Base-by-base conservation (phyloP, 1,140 invertebrate species). In the Panulirus ornatus region DNA sequence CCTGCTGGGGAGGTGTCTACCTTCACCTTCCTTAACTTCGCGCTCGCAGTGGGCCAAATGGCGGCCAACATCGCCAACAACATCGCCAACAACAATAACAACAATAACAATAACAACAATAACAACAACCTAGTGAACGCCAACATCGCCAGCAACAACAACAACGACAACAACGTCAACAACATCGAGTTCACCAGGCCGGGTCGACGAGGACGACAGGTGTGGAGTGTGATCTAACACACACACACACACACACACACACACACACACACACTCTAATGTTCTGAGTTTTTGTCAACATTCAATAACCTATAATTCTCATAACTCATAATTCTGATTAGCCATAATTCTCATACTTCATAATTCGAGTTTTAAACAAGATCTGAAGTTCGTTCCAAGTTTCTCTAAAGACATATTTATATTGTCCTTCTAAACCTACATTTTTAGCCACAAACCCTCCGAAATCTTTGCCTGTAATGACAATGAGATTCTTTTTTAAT, bases 11-110 rank as follows among this genome's bases (percentile, higher is more conserved):
- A 83, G 2, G 71, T 90, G 30, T 73, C 88, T 5, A 83, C 76
- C 36, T 90, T 90, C 40, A 90, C 88, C 38, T 83, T 90, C 73
- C 63, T 90, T 9, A 90, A 83, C 88, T 90, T 90, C 79, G 88
- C 81, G 14, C 78, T 90, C 1, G 78, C 88, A n/a, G 79, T 76
- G 27, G 83, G 66, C 2, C 70, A 78, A 19, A 84, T 84, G 44
- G 88, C 88, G 27, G 30, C 63, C 19, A 83, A 90, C 78, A 90
- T 90, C 58, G 88, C 58, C 38, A 83, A 82, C 51, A 90, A 90
- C 88, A 78, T 90, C 40, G 75, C 47, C 38, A 90, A 70, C 58
- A 42, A 82, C 58, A 90, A 83, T 42, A 90, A 83, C 42, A 83
- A 90, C 78, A 90, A 90, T 36, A 83, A 90, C 38, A 83, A 90